A percentile compares a stretch with the other conserved stretches of the same genome.
These are phyloP conservation scores for Rhopalosiphum nymphaeae DNA, from an alignment of 2,888 invertebrate genomes.

Conservation along the genomic window DNA sequence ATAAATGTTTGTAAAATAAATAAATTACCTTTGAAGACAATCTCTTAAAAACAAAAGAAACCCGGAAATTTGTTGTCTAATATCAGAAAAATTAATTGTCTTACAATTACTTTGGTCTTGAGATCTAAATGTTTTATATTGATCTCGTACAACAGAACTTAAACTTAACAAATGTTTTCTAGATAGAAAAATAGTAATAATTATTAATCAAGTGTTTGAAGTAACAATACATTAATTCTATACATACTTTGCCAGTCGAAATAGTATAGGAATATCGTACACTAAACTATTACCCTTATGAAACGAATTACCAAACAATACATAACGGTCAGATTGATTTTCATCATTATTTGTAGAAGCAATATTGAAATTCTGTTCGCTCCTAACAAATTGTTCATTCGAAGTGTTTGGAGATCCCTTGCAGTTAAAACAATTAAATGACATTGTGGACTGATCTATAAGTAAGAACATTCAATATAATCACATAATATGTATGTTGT, in stretches of 20 bases:
- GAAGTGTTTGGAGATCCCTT: slow-evolving; percentile 26
- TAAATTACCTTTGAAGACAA: slow-evolving; percentile 66
- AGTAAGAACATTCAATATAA: not conserved
- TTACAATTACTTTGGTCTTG: slow-evolving; percentile 58
- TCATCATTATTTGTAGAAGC: not conserved
- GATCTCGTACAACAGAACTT: slow-evolving; percentile 51
- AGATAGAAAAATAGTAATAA: slow-evolving; percentile 12
- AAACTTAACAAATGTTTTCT: slow-evolving; percentile 57
- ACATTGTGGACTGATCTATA: not conserved
- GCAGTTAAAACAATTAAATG: slow-evolving; percentile 44
- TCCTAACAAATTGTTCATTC: slow-evolving; percentile 41
- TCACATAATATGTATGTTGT: not conserved
- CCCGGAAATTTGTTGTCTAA: slow-evolving; percentile 64
- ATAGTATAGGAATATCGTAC: slow-evolving; percentile 66
- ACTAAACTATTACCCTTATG: slow-evolving; percentile 67
- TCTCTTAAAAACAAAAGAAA: slow-evolving; percentile 67
- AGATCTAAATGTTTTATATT: slow-evolving; percentile 63
- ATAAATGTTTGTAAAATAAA: not conserved
- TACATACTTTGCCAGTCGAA: slow-evolving; percentile 67
- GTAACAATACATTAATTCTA: not conserved
- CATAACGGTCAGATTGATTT: slow-evolving; percentile 42
- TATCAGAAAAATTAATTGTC: slow-evolving; percentile 50
- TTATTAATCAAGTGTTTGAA: not conserved
- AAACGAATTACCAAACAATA: slow-evolving; percentile 66
- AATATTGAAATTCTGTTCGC: slow-evolving; percentile 1